Base-by-base conservation (phyloP, 2,888 invertebrate genomes). In the Scaptomyza parva region DNA sequence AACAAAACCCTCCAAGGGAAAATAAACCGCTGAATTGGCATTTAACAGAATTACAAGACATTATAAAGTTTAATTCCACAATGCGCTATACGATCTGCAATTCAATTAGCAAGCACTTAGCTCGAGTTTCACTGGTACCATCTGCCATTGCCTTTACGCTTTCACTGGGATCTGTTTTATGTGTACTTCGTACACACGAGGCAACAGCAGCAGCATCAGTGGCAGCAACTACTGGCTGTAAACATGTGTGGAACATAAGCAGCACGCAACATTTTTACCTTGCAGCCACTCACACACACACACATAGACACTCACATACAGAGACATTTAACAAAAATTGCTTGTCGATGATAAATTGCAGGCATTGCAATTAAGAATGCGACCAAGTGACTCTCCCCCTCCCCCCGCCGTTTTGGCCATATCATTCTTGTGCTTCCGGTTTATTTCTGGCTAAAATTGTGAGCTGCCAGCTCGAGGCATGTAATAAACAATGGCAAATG, bases 401-500 rank as follows among this genome's bases (percentile, higher is more conserved):
- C n/a, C 22, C n/a, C 26, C 60, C 7, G 8, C 18, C 3, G n/a
- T 17, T 22, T 33, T 12, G 14, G 1, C 12, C 33, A 48, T 33
- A 33, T 33, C 47, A n/a, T 20, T 12, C 54, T 11, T 26, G 11
- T 26, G 11, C 26, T 39, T 20, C 30, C 14, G 41, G 3, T 20
- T 28, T 40, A 45, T 47, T 18, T 33, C 45, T 22, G 28, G 28
- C 12, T 35, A 18, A 57, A 57, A 52, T 50, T 28, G 39, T 17
- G 24, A 35, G 40, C 28, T 48, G 11, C 2, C n/a, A 11, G 67
- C 63, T 41, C 60, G 44, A 58, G 41, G 57, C 72, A 52, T 61
- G 73, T 69, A 81, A 81, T 81, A 81, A 81, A 81, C 81, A 81
- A 81, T 80, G 76, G 69, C 61, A 57, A 83, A 70, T 72, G 72